Base-by-base conservation (phyloP, 2,113 vertebrate genomes). In the Platycercus adscitus region DNA sequence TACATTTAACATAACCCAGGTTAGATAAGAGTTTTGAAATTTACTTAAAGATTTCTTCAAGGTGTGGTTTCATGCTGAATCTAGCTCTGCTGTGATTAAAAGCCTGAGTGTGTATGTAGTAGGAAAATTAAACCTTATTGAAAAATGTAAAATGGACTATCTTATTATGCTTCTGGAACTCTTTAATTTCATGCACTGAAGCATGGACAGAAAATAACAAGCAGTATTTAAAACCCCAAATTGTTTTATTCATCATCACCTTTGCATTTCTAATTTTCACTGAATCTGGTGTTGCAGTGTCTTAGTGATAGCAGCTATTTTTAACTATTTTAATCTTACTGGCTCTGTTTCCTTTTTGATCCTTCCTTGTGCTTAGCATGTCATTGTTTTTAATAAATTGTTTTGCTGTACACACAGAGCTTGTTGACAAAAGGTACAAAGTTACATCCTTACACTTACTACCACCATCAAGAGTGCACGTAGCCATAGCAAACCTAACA, bases 141-240 rank as follows among this genome's bases (percentile, higher is more conserved):
- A 89, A 63, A 84, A 47, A 76, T 56, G 7, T 47, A 71, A 92
- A 72, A 75, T 61, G 20, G 44, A 41, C 13, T 86, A 58, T 72
- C 35, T 56, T 91, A 49, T 68, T 80, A 65, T 39, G 23, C 13
- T 86, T 76, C 43, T 78, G 75, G 19, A 91, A 6, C 26, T 52
- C 16, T 89, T 88, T 71, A 75, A 56, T 91, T 87, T 91, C 11
- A 81, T 78, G 73, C 55, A 68, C 21, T 84, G 83, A 82, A 77
- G n/a, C n/a, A 65, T 39, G 26, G 68, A 43, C 18, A 95, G 31
- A 88, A 88, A 91, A 68, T 68, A 92, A 81, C 52, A 19, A 41
- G 9, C 7, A 75, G 13, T 49, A 69, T 92, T 91, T 91, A 68
- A 89, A 94, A 88, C 25, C 6, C n/a, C 0, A 2, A 58, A 75